Percentiles rank a stretch among this genome's conserved stretches.
Evolutionary conservation across 1,140 invertebrate species (phyloP).

Genomic region (Triops cancriformis): DNA sequence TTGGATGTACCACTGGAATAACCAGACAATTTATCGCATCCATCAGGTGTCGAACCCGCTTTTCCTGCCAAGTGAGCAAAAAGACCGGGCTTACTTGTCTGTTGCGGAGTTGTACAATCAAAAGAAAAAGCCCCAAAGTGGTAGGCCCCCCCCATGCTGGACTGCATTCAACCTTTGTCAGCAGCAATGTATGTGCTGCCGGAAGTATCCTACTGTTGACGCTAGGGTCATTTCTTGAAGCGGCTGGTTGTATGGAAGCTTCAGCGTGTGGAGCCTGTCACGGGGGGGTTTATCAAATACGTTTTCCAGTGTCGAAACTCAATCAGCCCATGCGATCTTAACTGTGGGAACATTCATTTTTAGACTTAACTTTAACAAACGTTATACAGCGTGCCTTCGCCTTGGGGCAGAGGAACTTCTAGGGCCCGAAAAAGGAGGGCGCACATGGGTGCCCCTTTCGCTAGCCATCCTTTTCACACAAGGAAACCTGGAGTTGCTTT

Average conservation of each 20-base stretch:
- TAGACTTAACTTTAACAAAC: neutral
- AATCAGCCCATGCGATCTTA: neutral
- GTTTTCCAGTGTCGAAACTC: neutral
- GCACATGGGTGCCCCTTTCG: neutral
- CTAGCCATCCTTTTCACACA: neutral
- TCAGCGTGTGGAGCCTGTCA: neutral
- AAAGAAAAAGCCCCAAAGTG: neutral
- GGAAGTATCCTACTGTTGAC: slow-evolving; percentile 4
- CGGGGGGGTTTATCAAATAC: neutral
- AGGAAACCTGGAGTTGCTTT: neutral
- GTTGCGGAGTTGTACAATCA: neutral
- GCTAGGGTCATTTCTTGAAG: neutral
- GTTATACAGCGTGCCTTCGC: neutral
- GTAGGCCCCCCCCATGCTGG: neutral
- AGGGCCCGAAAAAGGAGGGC: neutral
- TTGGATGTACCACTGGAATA: neutral
- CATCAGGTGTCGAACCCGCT: neutral
- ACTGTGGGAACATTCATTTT: slow-evolving; percentile 9
- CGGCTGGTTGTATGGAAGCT: neutral
- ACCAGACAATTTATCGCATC: neutral
- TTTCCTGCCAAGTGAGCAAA: slow-evolving; percentile 1
- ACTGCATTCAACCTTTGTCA: slow-evolving; percentile 1
- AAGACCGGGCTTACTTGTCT: neutral
- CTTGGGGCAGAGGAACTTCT: neutral
- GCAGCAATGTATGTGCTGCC: neutral